phyloP scores from a whole-genome alignment of 1,140 invertebrate genomes.

The Cydia pomonella region DNA sequence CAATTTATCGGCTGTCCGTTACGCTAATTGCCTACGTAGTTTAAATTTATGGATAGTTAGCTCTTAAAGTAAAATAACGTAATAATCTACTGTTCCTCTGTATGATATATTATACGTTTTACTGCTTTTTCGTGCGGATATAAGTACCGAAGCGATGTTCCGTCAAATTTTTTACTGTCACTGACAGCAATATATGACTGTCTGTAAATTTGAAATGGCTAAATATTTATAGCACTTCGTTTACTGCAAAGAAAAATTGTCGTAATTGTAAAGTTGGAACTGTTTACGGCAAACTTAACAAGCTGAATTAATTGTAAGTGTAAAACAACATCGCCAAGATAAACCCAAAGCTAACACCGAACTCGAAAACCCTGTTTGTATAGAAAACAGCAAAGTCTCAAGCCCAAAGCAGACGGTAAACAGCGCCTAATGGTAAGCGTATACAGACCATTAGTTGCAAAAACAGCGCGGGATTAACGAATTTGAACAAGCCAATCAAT shows the following conservation, averaged over 20 bases:
- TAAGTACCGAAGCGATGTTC: not conserved
- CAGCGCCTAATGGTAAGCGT: constrained; percentile 19
- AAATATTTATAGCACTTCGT: too few relatives aligned
- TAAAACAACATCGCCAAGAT: constrained; percentile 23
- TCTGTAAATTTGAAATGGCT: too few relatives aligned
- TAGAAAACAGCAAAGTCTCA: constrained; percentile 29
- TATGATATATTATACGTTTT: not conserved
- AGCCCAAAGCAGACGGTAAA: constrained; percentile 18
- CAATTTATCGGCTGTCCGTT: not conserved
- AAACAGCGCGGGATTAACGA: constrained; percentile 24
- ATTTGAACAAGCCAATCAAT: constrained; percentile 28
- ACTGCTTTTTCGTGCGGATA: not conserved
- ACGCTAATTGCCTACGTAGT: not conserved
- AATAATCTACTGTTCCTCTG: not conserved
- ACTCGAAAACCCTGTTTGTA: constrained; percentile 32
- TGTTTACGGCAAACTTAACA: constrained; percentile 7
- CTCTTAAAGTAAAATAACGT: not conserved
- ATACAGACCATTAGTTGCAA: constrained; percentile 28
- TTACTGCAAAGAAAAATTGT: not conserved
- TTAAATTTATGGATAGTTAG: constrained; percentile 9
- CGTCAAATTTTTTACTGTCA: too few relatives aligned
- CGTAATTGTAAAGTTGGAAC: not conserved
- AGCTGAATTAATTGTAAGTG: constrained; percentile 27
- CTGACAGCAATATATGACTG: too few relatives aligned
- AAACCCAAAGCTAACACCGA: constrained; percentile 16